Evolutionary conservation across 1,140 invertebrate genomes (phyloP).

Genomic region (Pissodes strobi): DNA sequence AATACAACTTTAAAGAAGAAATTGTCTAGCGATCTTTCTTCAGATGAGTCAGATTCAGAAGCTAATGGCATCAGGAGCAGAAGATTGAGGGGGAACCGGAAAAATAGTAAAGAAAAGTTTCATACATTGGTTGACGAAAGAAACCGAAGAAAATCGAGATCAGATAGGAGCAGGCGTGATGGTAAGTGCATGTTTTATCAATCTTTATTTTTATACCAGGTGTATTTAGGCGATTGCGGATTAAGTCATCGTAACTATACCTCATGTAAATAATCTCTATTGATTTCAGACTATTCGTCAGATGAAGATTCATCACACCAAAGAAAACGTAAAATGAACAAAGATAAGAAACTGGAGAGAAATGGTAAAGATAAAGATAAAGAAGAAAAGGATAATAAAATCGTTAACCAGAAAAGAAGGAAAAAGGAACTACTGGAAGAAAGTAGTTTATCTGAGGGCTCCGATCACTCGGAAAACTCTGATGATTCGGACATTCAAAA

Average conservation of each 20-base stretch:
- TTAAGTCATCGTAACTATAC: no score
- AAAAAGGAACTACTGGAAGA: background rate
- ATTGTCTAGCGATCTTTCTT: background rate
- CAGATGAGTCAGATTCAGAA: conserved; percentile 3
- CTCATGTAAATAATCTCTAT: no score
- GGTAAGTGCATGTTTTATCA: no score
- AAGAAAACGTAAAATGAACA: background rate
- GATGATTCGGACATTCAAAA: background rate
- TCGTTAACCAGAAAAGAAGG: background rate
- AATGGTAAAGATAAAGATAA: no score
- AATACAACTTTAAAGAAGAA: background rate
- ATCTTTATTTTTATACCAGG: no score
- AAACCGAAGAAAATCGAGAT: background rate
- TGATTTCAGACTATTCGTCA: background rate
- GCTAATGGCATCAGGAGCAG: background rate
- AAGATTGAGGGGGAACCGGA: background rate
- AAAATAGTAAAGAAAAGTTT: background rate
- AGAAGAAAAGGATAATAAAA: no score
- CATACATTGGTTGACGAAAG: background rate
- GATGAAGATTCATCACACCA: background rate
- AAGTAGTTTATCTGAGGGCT: background rate
- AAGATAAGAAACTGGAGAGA: background rate
- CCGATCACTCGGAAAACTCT: background rate
- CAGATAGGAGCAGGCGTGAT: background rate
- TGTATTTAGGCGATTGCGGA: no score